Conservation (phyloP, 1,140 invertebrate species). For the Musca vetustissima region DNA sequence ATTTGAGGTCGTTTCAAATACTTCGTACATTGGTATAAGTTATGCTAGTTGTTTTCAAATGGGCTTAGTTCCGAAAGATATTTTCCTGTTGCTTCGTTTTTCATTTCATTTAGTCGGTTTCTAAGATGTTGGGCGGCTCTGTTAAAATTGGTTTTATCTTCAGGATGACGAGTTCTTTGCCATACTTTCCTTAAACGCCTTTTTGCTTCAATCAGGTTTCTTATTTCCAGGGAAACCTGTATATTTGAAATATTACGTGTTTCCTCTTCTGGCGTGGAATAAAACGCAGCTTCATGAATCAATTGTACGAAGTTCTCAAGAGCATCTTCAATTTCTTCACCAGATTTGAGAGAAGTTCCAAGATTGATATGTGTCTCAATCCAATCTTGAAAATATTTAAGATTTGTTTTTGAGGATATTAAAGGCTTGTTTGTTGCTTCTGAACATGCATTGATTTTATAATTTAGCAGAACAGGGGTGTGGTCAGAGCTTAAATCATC, state of each 20-base stretch:
- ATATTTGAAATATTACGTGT: not conserved
- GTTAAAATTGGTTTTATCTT: constrained; percentile 3
- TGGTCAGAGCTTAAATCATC: constrained; percentile 19
- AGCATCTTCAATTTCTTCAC: not conserved
- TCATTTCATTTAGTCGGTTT: not conserved
- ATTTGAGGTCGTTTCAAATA: not conserved
- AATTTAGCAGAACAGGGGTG: not conserved
- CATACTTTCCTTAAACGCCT: not conserved
- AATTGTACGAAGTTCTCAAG: not conserved
- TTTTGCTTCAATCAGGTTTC: not conserved
- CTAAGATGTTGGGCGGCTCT: not conserved
- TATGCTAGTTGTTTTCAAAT: not conserved
- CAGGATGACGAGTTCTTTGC: not conserved
- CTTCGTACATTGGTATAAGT: not conserved
- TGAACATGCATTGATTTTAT: not conserved
- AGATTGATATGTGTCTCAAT: not conserved
- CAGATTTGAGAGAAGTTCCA: not conserved
- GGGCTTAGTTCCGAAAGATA: not conserved
- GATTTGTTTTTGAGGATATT: not conserved
- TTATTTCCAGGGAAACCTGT: not conserved
- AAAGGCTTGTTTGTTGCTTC: not conserved
- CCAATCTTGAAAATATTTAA: not conserved
- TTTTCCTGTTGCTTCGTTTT: not conserved
- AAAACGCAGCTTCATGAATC: constrained; percentile 5
- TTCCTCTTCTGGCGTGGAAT: not conserved